These are phyloP conservation scores for Anastatus disparis DNA, from an alignment of 1,140 invertebrate genomes.

Conservation along the genomic window DNA sequence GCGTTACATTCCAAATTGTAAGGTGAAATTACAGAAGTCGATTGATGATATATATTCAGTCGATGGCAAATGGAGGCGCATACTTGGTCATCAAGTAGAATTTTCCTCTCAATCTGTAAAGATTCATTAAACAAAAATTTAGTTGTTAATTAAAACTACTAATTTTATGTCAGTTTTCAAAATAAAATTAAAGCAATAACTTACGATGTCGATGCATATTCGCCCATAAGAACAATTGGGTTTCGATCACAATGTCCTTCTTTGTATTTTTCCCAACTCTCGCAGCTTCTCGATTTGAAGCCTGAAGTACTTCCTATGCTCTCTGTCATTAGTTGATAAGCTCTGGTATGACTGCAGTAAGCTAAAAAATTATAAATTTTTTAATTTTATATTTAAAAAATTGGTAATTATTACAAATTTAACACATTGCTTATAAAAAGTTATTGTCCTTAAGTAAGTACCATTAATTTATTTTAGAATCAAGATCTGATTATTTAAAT, in stretches of 20 bases:
- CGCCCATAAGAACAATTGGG: conserved; percentile 56
- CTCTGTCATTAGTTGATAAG: conserved; percentile 67
- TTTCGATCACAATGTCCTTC: conserved; percentile 51
- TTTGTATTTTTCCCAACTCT: conserved; percentile 57
- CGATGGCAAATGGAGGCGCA: conserved; percentile 50
- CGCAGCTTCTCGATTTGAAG: conserved; percentile 55
- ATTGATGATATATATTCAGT: conserved; percentile 35
- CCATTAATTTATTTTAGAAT: too few species aligned
- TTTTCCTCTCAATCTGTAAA: conserved; percentile 53
- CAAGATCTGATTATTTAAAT: too few species aligned
- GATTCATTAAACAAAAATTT: conserved; percentile 3
- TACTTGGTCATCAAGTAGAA: conserved; percentile 54
- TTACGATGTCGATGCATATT: conserved; percentile 58
- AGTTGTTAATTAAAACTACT: too few species aligned
- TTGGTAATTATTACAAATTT: too few species aligned
- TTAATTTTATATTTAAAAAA: too few species aligned
- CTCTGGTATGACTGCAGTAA: conserved; percentile 66
- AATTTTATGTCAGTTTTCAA: too few species aligned
- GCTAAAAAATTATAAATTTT: too few species aligned
- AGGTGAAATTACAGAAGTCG: conserved; percentile 1
- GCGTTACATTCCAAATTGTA: conserved; percentile 40
- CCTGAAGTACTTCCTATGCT: conserved; percentile 59
- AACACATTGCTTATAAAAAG: too few species aligned
- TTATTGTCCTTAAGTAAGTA: too few species aligned
- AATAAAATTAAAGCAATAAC: conserved; percentile 1